phyloP scores from a whole-genome alignment of 2,113 vertebrate species.

The Promerops cafer region DNA sequence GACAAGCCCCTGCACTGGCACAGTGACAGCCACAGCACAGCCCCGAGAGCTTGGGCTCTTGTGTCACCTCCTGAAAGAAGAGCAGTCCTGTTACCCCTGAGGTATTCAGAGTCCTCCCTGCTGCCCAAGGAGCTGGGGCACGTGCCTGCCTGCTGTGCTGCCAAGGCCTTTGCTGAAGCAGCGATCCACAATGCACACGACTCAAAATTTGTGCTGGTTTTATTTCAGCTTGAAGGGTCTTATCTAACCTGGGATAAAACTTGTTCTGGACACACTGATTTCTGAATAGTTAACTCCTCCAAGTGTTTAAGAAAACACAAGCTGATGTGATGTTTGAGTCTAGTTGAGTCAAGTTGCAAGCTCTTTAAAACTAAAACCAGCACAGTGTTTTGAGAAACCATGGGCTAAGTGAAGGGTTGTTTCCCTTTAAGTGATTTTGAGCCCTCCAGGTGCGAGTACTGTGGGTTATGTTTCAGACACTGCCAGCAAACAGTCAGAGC shows the following conservation, averaged over 20 bases:
- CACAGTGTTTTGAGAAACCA: background rate
- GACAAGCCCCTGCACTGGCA: background rate
- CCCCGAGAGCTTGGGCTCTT: background rate
- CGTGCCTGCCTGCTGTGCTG: background rate
- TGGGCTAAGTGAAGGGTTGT: background rate
- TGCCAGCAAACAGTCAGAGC: conserved; percentile 18
- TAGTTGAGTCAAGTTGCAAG: background rate
- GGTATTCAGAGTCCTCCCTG: background rate
- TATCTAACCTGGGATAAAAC: background rate
- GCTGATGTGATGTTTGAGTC: background rate
- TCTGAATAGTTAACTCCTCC: background rate
- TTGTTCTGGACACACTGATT: background rate
- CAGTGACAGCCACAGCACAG: background rate
- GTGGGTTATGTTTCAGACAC: background rate
- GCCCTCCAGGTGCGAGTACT: background rate
- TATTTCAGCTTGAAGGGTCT: background rate
- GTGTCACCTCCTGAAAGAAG: background rate
- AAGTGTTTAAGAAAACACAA: background rate
- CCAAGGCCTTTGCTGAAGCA: background rate
- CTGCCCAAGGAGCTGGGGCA: background rate
- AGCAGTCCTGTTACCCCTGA: rapidly evolving
- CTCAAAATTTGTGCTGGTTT: rapidly evolving
- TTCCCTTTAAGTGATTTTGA: background rate
- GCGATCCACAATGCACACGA: rapidly evolving
- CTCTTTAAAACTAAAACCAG: background rate